Base-by-base conservation (phyloP, 2,113 vertebrate genomes). In the Dipodomys spectabilis region DNA sequence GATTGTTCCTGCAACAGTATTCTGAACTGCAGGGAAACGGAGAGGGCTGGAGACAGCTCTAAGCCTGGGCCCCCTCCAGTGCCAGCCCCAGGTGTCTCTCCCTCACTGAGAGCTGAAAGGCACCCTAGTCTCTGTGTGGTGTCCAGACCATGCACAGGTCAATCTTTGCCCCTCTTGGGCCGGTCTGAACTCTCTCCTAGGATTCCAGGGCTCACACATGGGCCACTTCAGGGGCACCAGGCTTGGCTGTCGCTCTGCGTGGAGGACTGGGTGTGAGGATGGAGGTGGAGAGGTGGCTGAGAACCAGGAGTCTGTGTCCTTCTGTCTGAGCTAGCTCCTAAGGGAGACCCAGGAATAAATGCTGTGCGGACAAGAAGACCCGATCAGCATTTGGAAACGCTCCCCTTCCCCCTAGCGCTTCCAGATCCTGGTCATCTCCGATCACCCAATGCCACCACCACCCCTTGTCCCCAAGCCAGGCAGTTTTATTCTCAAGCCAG, bases 401-500 rank as follows among this genome's bases (percentile, higher is more conserved):
- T 11, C 3, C 49, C 20, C 49, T 20, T 6, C 62, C 53, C 30
- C 25, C 72, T 45, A 8, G 2, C 23, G 62, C 9, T 35, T 75
- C 69, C 73, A 84, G 65, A n/a, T 53, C 81, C 64, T 23, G 45
- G n/a, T 53, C 22, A 12, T 57, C 80, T 64, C 57, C 32, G 6
- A 12, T 71, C 32, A 57, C 81, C 53, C 65, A 44, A 32, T 22
- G 64, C 22, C 27, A 10, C 28, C 0, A 39, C 64, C 64, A 74
- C 57, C 79, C 65, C 49, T 92, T 88, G 73, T 84, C 32, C 81
- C 60, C 25, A 12, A 49, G 49, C 49, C 49, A 89, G 81, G 68
- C 68, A 60, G 28, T 74, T 92, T 91, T 79, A 73, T 5, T 39
- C 77, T 30, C 44, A 35, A 35, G 35, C 35, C 35, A 35, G 35